These are phyloP conservation scores for Pionites leucogaster DNA, from an alignment of 2,113 vertebrate species.

Conservation along the genomic window DNA sequence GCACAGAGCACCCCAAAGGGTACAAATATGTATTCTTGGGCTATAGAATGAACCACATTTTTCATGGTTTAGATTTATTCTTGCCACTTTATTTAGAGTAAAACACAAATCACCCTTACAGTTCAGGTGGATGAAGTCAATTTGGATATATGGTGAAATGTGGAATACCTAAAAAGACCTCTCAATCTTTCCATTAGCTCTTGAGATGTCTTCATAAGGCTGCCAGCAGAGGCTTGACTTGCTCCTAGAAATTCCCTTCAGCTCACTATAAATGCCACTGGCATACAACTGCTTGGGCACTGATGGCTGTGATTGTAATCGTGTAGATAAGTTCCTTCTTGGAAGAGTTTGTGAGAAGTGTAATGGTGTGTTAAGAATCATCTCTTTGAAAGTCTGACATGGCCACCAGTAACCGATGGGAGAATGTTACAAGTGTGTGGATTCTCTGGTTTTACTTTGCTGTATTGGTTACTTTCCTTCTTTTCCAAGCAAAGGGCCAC, in stretches of 20 bases:
- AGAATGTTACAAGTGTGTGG: neutral
- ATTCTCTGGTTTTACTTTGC: neutral
- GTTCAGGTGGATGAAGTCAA: neutral
- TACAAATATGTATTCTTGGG: neutral
- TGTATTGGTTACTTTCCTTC: neutral
- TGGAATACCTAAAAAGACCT: neutral
- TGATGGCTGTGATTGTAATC: neutral
- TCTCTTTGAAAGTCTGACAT: neutral
- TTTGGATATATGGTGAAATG: neutral
- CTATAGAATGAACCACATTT: neutral
- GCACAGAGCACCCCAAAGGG: neutral
- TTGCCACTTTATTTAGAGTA: neutral
- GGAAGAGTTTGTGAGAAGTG: neutral
- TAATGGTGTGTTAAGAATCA: neutral
- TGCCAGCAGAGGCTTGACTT: neutral
- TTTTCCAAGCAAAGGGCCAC: neutral
- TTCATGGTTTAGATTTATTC: neutral
- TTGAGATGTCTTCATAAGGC: neutral
- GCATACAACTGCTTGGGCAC: neutral
- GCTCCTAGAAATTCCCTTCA: neutral
- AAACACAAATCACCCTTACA: neutral
- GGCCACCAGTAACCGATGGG: neutral
- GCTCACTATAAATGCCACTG: neutral
- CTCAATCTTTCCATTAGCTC: neutral
- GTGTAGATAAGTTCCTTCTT: neutral